Evolutionary conservation across 1,140 invertebrate genomes (phyloP), one percentile per base, ranked within the genome.

Genomic region (Venturia canescens): DNA sequence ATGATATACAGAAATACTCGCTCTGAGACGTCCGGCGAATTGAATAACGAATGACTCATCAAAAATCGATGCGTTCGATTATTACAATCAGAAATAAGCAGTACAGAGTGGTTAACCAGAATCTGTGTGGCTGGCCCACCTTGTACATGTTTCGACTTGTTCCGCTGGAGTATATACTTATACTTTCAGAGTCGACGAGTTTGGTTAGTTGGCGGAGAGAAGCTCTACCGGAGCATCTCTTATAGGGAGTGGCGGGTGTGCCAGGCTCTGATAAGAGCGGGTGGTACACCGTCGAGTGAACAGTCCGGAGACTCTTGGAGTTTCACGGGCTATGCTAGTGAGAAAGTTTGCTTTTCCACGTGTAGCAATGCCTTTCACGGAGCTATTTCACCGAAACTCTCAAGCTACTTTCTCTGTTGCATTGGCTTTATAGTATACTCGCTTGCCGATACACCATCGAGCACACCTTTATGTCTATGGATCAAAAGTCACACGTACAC

Each of bases 211-310:
- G 31, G 63, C 57, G 67, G 57, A 79, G 38, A 34, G n/a, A 75
- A 66, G 71, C 44, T 21, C 16, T 16, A 29, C 2, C 29, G 31
- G 66, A 69, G 29, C 6, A 29, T 31, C 31, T n/a, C n/a, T n/a
- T 69, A 69, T 15, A 69, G 66, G 29, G 16, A 31, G 29, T 18
- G 18, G 53, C 72, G 29, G 23, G 87, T 84, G 84, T 86, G 84
- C 84, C 82, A 63, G 53, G 29, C 75, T 72, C 86, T 87, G 89
- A 89, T 90, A 90, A 90, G 86, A 84, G 83, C 83, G 85, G 82
- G 84, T 81, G 83, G 84, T 69, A 57, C 60, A 60, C 72, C 83
- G 84, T 86, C 84, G 82, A 83, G 81, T 63, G 31, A 38, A 48
- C 69, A 48, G 69, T 38, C 69, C 66, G 31, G 15, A 71, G 69